phyloP scores from a whole-genome alignment of 2,888 invertebrate species.

The Caenorhabditis japonica region DNA sequence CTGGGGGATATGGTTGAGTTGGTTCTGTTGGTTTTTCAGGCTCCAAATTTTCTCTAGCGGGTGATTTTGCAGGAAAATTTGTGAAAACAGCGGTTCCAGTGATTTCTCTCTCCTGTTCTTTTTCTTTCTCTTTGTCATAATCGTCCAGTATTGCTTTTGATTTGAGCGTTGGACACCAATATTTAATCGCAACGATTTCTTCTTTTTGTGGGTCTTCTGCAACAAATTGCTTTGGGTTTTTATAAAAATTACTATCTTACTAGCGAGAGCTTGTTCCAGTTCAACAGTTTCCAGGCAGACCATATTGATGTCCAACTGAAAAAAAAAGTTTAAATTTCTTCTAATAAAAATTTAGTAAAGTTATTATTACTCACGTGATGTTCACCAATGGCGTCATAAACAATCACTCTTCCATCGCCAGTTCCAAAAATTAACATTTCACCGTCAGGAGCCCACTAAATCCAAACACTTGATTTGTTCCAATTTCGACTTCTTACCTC shows the following conservation, averaged over 20 bases:
- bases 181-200: slow-evolving; percentile 54
- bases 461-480: too few relatives aligned
- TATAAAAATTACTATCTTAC: slow-evolving; percentile 15
- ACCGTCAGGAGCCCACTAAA: slow-evolving; percentile 93
- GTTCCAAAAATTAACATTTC: slow-evolving; percentile 90
- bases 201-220: slow-evolving; percentile 55
- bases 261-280: slow-evolving; percentile 77
- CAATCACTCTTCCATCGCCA: slow-evolving; percentile 90
- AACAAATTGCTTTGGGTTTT: background rate
- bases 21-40: slow-evolving; percentile 10
- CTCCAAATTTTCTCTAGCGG: background rate
- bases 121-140: slow-evolving; percentile 12
- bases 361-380: slow-evolving; percentile 79
- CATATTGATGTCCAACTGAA: slow-evolving; percentile 85
- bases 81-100: slow-evolving; percentile 15
- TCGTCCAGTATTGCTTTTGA: slow-evolving; percentile 29
- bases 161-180: slow-evolving; percentile 50
- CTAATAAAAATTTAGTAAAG: background rate
- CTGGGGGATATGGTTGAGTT: slow-evolving; percentile 24
- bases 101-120: slow-evolving; percentile 3
- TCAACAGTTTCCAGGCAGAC: slow-evolving; percentile 79
- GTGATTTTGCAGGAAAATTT: slow-evolving; percentile 1
- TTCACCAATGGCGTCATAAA: slow-evolving; percentile 92
- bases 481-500: slow-evolving; percentile 51
- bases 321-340: slow-evolving; percentile 60